Percentiles rank a stretch among this genome's conserved stretches.
Evolutionary conservation across 2,888 invertebrate species (phyloP).

Genomic region (Mythimna lalbum): DNA sequence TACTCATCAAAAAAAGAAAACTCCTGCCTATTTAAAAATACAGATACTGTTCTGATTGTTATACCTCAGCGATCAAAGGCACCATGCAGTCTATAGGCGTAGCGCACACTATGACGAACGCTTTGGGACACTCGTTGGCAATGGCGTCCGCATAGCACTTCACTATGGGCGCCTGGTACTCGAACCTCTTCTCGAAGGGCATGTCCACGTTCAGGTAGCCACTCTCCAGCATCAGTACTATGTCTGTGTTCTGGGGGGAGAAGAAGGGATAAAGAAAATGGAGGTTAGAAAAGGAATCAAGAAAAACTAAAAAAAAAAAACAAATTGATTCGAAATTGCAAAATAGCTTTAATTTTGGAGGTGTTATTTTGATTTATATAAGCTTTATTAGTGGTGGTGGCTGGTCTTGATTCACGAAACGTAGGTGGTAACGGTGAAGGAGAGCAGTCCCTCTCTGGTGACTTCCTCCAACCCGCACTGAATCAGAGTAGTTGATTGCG

Average conservation of each 20-base stretch:
- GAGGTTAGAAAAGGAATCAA: slow-evolving; percentile 7
- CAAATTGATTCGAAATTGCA: too few relatives aligned
- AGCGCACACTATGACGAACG: slow-evolving; percentile 88
- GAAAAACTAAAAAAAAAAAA: neutral
- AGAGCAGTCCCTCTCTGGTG: too few relatives aligned
- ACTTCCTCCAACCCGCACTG: too few relatives aligned
- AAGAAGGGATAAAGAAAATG: slow-evolving; percentile 1
- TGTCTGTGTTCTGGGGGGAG: slow-evolving; percentile 80
- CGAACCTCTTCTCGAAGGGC: slow-evolving; percentile 79
- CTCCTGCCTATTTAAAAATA: neutral
- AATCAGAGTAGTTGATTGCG: too few relatives aligned
- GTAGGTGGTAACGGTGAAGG: too few relatives aligned
- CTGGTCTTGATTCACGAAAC: too few relatives aligned
- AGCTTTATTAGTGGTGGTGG: too few relatives aligned
- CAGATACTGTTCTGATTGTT: neutral
- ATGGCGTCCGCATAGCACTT: slow-evolving; percentile 87
- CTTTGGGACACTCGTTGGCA: slow-evolving; percentile 88
- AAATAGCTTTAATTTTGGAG: too few relatives aligned
- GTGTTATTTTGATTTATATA: too few relatives aligned
- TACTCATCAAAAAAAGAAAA: too few relatives aligned
- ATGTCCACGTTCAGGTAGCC: slow-evolving; percentile 75
- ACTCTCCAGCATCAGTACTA: slow-evolving; percentile 85
- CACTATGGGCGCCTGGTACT: slow-evolving; percentile 82
- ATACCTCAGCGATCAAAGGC: slow-evolving; percentile 87
- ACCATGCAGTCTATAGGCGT: slow-evolving; percentile 90